phyloP scores from a whole-genome alignment of 1,140 invertebrate genomes.

The Monomorium pharaonis region DNA sequence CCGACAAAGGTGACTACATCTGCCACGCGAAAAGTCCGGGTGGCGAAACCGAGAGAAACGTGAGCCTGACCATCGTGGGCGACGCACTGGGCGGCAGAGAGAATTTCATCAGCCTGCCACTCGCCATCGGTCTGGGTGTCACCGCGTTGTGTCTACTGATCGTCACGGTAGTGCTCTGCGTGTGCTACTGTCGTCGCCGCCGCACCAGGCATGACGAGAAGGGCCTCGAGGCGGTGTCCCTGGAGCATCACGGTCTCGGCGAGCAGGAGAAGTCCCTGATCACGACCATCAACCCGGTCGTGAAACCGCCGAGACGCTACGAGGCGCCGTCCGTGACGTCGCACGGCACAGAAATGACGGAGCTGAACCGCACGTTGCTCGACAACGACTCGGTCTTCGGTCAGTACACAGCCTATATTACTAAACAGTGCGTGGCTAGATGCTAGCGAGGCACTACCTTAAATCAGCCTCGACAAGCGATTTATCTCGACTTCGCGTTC shows the following conservation, averaged over 20 bases:
- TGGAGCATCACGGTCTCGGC: constrained; percentile 85
- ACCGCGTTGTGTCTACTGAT: constrained; percentile 86
- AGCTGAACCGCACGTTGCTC: constrained; percentile 91
- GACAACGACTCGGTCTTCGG: constrained; percentile 90
- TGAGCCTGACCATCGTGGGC: constrained; percentile 88
- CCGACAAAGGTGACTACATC: constrained; percentile 95
- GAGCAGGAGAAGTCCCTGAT: constrained; percentile 93
- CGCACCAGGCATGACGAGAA: constrained; percentile 86
- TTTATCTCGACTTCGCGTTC: constrained; percentile 16
- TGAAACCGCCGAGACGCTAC: constrained; percentile 90
- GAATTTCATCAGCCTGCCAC: constrained; percentile 81
- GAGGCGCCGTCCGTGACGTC: constrained; percentile 89
- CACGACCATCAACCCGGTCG: constrained; percentile 92
- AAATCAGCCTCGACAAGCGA: constrained; percentile 38
- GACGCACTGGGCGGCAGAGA: constrained; percentile 83
- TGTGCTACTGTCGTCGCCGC: constrained; percentile 88
- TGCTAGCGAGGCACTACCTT: constrained; percentile 64
- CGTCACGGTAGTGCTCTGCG: constrained; percentile 87
- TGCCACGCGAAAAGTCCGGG: constrained; percentile 94
- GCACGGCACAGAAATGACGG: constrained; percentile 91
- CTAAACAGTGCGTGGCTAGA: constrained; percentile 75
- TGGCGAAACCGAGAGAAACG: constrained; percentile 91
- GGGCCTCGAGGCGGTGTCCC: constrained; percentile 82
- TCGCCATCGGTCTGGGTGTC: constrained; percentile 84
- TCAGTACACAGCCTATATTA: constrained; percentile 85